Evolutionary conservation across 2,888 invertebrate genomes (phyloP), one percentile per base, ranked within the genome.

Genomic region (Ormyrus thymus): DNA sequence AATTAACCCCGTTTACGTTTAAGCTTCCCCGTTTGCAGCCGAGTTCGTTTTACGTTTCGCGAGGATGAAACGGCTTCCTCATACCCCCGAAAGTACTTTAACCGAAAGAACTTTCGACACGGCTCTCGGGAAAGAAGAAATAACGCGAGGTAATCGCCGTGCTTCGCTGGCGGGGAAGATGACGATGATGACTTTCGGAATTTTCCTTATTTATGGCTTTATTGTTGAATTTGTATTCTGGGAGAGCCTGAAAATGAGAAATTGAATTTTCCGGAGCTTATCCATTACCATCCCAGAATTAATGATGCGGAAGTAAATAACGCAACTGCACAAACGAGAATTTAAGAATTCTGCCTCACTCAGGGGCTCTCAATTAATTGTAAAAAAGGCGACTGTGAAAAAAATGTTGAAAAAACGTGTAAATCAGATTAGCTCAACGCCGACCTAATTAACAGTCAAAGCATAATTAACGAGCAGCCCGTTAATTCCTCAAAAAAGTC

Each of bases 101-200:
- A 13, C 56, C 10, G 9, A 56, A 29, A 29, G 29, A 29, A 46
- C 13, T 56, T 46, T 58, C 9, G 6, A 11, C 8, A 13, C 15
- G 55, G 50, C 9, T 65, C 50, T 55, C 50, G 11, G 10, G 8
- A 59, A 66, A 66, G 58, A 48, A 53, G 11, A 11, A 56, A 58
- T 66, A 65, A 51, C 15, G 66, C 58, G 45, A 51, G 51, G 66
- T 66, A 75, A 75, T 75, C 58, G 75, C 61, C 51, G n/a, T 8
- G 29, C 55, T 65, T 65, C 50, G 15, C n/a, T 55, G 46, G 1
- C 1, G 50, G n/a, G 56, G 43, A 29, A 10, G 11, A 68, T 29
- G 13, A 45, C 45, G 71, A 55, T 9, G 70, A 71, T 77, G 71
- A 77, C 76, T 70, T 15, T 43, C 8, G 46, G 51, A 56, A 70